Evolutionary conservation across 2,113 vertebrate genomes (phyloP), one percentile per base, ranked within the genome.

Genomic region (Mormyrus iriodes): DNA sequence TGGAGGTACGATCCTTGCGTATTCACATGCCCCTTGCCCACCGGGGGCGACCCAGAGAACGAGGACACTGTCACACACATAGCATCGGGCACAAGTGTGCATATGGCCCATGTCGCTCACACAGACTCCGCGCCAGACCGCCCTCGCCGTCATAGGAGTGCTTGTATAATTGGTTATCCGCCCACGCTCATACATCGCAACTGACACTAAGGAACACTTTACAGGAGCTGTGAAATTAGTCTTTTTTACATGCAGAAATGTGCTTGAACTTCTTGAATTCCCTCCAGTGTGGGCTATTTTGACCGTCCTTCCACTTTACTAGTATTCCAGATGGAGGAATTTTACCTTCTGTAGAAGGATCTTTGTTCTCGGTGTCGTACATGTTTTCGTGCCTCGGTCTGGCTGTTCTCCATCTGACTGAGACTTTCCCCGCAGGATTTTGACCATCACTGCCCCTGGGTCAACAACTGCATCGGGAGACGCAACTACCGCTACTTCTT

Each of bases 401-500:
- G 8, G 69, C 12, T 86, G 27, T 53, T 46, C 3, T 5, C 53
- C 8, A 87, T 76, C 91, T 76, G 49, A 85, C 13, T 49, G 17
- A 87, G 0, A n/a, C 89, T 61, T 85, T 4, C 1, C 53, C 0
- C 0, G 3, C 93, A 99, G 98, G 98, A 98, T 91, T 99, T 99
- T 88, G 98, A 99, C 93, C 98, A 99, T 91, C 98, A 99, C 93
- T 99, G 98, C 91, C 98, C 98, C 19, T 99, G 98, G 98, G 97
- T 99, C 91, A 99, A 99, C 94, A 99, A 99, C 94, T 99, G 98
- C 93, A 98, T 99, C 0, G 98, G 98, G 79, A 97, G 98, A 24
- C 95, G 98, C 93, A 99, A 99, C 93, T 99, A 99, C 94, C 97
- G 98, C 2, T 97, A 99, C 93, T 99, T 99, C 95, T 99, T 99